Conservation (phyloP, 2,888 invertebrate species). For the Callosobruchus maculatus region DNA sequence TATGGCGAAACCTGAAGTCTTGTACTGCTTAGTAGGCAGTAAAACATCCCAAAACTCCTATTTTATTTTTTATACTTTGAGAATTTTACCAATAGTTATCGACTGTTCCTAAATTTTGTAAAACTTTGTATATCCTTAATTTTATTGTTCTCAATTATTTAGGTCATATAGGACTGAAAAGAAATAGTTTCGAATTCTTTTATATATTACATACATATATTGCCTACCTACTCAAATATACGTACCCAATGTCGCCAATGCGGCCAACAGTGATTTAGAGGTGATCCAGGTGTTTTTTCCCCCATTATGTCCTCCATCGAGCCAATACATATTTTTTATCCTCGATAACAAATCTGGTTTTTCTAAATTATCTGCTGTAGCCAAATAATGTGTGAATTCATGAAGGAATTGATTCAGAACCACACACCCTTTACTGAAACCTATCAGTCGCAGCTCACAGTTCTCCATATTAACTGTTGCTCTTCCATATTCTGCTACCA, state of each 20-base stretch:
- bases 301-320: constrained; percentile 90
- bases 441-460: constrained; percentile 50
- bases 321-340: constrained; percentile 79
- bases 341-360: constrained; percentile 62
- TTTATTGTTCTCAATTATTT: too few species aligned
- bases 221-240: too few species aligned
- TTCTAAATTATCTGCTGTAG: constrained; percentile 60
- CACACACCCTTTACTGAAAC: constrained; percentile 91
- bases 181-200: too few species aligned
- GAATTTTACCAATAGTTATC: too few species aligned
- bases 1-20: too few species aligned
- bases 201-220: too few species aligned
- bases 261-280: constrained; percentile 66
- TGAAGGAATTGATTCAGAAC: constrained; percentile 87
- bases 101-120: too few species aligned
- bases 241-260: constrained; percentile 67
- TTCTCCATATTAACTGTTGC: neutral
- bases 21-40: too few species aligned
- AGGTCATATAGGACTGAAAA: too few species aligned
- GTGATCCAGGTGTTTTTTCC: constrained; percentile 86
- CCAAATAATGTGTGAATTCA: constrained; percentile 74
- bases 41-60: too few species aligned
- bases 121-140: too few species aligned
- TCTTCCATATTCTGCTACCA: neutral
- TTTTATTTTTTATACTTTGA: too few species aligned